phyloP scores from a whole-genome alignment of 1,140 invertebrate genomes.

The Drosophila dunni region DNA sequence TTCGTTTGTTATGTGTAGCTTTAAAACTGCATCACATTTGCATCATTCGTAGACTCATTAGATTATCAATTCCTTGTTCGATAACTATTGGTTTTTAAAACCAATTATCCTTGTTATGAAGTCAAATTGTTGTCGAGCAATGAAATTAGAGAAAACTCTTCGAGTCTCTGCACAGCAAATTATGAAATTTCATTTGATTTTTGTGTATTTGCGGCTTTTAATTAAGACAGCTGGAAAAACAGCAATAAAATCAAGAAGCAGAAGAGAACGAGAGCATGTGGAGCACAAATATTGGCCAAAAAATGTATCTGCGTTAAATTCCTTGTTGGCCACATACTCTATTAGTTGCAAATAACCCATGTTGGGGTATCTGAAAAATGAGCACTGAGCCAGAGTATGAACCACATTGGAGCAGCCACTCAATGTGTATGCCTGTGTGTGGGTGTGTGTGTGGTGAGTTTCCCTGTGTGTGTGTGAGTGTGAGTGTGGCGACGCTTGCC shows the following conservation, averaged over 20 bases:
- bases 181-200: conserved; percentile 22
- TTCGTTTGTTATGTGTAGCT: too few relatives aligned
- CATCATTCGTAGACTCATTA: too few relatives aligned
- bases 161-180: background rate
- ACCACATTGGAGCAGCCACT: conserved; percentile 10
- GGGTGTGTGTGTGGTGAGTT: conserved; percentile 4
- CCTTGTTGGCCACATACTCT: conserved; percentile 65
- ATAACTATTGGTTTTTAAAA: background rate
- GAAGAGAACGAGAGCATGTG: conserved; percentile 9
- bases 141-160: conserved; percentile 13
- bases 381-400: conserved; percentile 44
- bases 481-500: conserved; percentile 7
- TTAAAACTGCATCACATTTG: too few relatives aligned
- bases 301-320: conserved; percentile 59
- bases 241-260: background rate
- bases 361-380: conserved; percentile 76
- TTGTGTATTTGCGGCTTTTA: conserved; percentile 27
- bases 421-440: background rate
- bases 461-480: conserved; percentile 17
- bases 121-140: conserved; percentile 4
- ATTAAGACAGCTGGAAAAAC: conserved; percentile 8
- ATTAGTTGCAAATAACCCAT: conserved; percentile 73
- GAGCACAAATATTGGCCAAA: conserved; percentile 42
- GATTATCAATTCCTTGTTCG: background rate
- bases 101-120: background rate